Evolutionary conservation across 2,797 vertebrate species (phyloP), one percentile per base, ranked within the genome.

Genomic region (Sciurus vulgaris): DNA sequence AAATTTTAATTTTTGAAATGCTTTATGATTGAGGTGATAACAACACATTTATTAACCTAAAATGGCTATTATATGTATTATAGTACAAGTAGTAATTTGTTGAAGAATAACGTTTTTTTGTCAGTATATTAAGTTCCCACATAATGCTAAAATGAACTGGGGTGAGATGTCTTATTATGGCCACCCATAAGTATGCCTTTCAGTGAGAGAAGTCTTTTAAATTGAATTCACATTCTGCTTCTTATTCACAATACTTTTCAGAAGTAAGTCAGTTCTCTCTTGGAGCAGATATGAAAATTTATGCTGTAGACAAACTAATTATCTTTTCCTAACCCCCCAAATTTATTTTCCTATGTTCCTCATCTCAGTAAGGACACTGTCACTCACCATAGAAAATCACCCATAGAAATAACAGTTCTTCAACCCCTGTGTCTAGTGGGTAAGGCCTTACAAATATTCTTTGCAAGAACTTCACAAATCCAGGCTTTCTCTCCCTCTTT

Each of bases 1-100:
- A 77, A 77, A 85, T 95, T 91, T 95, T 84, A 89, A 86, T 79
- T 92, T 87, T 73, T 82, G 18, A 89, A 93, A 90, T 96, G 18
- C 51, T 77, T 89, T 18, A 26, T 93, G 67, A 56, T 35, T 91
- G 33, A 93, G 67, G 2, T 93, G 82, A 78, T 93, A 18, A 70
- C 33, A 20, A 78, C n/a, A 93, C 7, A 9, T 91, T 54, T 79
- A 82, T 77, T 88, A 65, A 81, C 56, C 54, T 93, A 87, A 95
- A 94, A 86, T 56, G 91, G 1, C 41, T 95, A n/a, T 86, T 77
- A 87, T 38, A 38, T 38, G 38, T 38, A 38, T 38, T 89, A 59
- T 94, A 86, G 85, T 6, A 38, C 38, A 72, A 93, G 49, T 88
- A 86, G 79, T 35, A 65, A 91, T 91, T 92, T 91, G 3, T 82